These are phyloP conservation scores for Campylomormyrus tamandua DNA, from an alignment of 2,113 vertebrate genomes.

Conservation along the genomic window DNA sequence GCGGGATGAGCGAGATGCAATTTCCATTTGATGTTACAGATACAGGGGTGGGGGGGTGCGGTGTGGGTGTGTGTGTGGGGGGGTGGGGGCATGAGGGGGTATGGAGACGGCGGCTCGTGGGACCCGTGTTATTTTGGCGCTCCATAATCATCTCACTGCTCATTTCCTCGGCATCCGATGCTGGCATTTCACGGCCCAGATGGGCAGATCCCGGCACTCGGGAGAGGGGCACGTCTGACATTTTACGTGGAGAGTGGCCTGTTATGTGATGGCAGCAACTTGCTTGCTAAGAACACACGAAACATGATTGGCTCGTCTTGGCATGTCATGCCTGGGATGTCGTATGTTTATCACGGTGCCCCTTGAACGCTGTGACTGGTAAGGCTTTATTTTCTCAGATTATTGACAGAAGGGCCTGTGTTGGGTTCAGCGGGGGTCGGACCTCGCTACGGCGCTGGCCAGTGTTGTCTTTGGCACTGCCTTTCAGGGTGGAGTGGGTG, in stretches of 20 bases:
- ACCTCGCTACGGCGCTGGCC: neutral
- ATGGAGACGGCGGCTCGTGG: neutral
- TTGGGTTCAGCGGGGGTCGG: neutral
- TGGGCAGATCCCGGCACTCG: constrained; percentile 43
- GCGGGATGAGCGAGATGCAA: neutral
- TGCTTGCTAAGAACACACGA: neutral
- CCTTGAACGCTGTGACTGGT: neutral
- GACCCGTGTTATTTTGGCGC: neutral
- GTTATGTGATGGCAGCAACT: constrained; percentile 22
- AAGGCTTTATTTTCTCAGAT: neutral
- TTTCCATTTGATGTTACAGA: constrained; percentile 30
- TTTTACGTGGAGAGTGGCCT: constrained; percentile 39
- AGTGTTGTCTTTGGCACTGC: neutral
- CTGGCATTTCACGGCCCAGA: constrained; percentile 52
- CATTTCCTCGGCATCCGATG: constrained; percentile 44
- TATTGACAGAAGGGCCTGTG: neutral
- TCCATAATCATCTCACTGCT: constrained; percentile 44
- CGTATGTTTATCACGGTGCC: neutral
- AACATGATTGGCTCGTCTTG: neutral
- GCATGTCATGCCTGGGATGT: neutral
- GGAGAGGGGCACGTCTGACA: constrained; percentile 19
- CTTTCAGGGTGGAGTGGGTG: neutral
- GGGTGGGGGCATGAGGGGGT: neutral
- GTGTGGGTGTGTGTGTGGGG: neutral
- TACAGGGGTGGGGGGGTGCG: neutral